Conservation (phyloP, 2,888 invertebrate species). For the Ernsta delagoae region DNA sequence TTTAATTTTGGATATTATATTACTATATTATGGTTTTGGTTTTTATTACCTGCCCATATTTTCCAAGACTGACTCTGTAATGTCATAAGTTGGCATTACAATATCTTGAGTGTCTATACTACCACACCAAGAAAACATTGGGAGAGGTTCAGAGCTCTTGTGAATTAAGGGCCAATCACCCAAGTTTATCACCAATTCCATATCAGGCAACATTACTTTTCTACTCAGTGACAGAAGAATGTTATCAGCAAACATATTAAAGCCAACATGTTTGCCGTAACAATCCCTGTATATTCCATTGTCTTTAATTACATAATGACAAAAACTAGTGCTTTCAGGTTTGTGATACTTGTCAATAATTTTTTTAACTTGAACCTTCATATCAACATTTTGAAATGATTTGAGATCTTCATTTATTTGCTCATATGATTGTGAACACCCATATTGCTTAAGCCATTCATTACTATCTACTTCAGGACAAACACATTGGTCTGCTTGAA, state of each 20-base stretch:
- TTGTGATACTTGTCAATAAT: conserved; percentile 89
- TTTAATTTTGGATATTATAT: too few species aligned
- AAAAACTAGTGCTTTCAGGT: conserved; percentile 93
- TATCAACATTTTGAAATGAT: conserved; percentile 88
- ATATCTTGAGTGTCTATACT: conserved; percentile 94
- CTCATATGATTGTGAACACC: conserved; percentile 86
- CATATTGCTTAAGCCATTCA: conserved; percentile 88
- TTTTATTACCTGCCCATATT: conserved; percentile 94
- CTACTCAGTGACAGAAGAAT: conserved; percentile 92
- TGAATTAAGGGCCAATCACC: conserved; percentile 97
- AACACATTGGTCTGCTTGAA: conserved; percentile 93
- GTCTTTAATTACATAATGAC: conserved; percentile 94
- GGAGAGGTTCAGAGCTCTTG: conserved; percentile 84
- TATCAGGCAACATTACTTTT: conserved; percentile 92
- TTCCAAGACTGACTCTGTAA: conserved; percentile 96
- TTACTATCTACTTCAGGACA: conserved; percentile 89
- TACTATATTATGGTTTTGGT: neutral
- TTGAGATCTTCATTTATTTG: conserved; percentile 91
- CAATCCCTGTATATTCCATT: conserved; percentile 95
- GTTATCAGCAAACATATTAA: conserved; percentile 97
- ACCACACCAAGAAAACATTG: conserved; percentile 98
- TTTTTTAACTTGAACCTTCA: conserved; percentile 86
- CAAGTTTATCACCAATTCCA: conserved; percentile 95
- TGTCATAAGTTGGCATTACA: conserved; percentile 97
- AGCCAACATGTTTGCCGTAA: conserved; percentile 97